Evolutionary conservation across 2,113 vertebrate species (phyloP), one percentile per base, ranked within the genome.

Genomic region (Phyllostomus hastatus): DNA sequence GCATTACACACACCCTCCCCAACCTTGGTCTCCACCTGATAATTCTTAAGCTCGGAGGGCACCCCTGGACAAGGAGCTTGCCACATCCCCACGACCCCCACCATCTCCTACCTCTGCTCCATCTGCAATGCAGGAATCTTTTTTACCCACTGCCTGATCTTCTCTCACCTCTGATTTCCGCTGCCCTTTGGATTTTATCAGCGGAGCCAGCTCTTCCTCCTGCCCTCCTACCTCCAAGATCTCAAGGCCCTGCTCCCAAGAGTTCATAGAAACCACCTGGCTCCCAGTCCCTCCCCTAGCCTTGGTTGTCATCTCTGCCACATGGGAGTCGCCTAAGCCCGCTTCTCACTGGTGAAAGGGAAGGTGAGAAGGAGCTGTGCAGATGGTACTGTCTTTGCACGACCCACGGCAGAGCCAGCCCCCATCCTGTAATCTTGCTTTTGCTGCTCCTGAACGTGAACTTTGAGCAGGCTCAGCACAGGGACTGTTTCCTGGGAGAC

Each of bases 401-500:
- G 41, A 5, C 52, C 73, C 83, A 11, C 75, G 76, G 26, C n/a
- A 9, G 26, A 26, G 10, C 12, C 43, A 3, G 0, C 33, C 22
- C 31, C 1, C 19, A n/a, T 76, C 6, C 38, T 0, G 48, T 15
- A 0, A 1, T 11, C 59, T 31, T 1, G 81, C 52, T 43, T 52
- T 24, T 24, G 87, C 35, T 31, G 46, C 5, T 52, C 24, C 16
- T 46, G 87, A 38, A 20, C 2, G 0, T n/a, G 93, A 48, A 31
- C 72, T 79, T 50, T 19, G 80, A 79, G 48, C 69, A 6, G 43
- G 16, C 43, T 54, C 88, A 35, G 73, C 24, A 5, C 46, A 5
- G 1, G 43, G 35, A 20, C 31, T 0, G 12, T 79, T 20, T 64
- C 43, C 66, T 64, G 75, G 66, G 84, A 64, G 69, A 41, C 2